Base-by-base conservation (phyloP, 2,888 invertebrate species). In the Acronicta aceris region DNA sequence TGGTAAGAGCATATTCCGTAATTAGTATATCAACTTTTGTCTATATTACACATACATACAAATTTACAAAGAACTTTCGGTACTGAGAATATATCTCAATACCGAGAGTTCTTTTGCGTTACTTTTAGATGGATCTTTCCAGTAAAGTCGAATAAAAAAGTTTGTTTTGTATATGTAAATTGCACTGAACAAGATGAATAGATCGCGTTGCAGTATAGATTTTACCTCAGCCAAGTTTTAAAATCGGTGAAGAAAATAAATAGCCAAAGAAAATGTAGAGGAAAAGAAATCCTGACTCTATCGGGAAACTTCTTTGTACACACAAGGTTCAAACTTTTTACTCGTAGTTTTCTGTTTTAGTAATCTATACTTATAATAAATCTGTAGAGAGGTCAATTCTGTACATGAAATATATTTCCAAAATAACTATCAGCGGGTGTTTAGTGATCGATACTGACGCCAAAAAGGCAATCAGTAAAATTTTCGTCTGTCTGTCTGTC, bases 121-220 rank as follows among this genome's bases (percentile, higher is more conserved):
- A 41, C 8, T 12, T n/a, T 42, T 15, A 56, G 47, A 61, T 47
- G 27, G 57, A 71, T 71, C 47, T 21, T 52, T 41, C 53, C 3
- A 21, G 49, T 45, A 50, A 65, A 52, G n/a, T 30, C 36, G 9
- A 54, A 51, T 63, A 57, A 60, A 66, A 64, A 71, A 59, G 50
- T 58, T 71, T 54, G 56, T 71, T 54, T 54, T 46, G 59, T 45
- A 33, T 12, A 38, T 59, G 67, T 66, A 69, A 69, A 69, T 69
- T 57, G 55, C 67, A 69, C 41, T 30, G 15, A 56, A 49, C 42
- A 52, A 59, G 72, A 71, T 69, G 72, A 71, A 69, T 66, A 53
- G 69, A 71, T 56, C 55, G 52, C 9, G 52, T 66, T 60, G 60
- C 72, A 66, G 60, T 42, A 42, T 54, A 59, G 43, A 53, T 66